Base-by-base conservation (phyloP, 2,888 invertebrate genomes). In the Cryptocheilus praepositus region DNA sequence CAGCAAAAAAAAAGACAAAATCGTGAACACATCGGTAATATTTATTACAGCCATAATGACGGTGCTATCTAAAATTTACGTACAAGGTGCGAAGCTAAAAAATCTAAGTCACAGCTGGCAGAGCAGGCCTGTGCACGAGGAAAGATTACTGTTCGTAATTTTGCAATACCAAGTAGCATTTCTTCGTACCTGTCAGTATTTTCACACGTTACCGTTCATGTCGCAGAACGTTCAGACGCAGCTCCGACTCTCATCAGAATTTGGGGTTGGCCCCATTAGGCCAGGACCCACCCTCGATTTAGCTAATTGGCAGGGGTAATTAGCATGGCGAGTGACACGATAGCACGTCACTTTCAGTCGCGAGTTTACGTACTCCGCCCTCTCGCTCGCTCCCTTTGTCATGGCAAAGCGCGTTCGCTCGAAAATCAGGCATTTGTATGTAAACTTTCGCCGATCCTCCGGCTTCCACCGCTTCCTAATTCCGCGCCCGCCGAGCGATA, bases 341-440 rank as follows among this genome's bases (percentile, higher is more conserved):
- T 82, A 80, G 74, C 80, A 70, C 76, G 81, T 83, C 81, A 81
- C 81, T 80, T 77, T 78, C 81, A 77, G 76, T 66, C 68, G 71
- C 51, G 56, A 64, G 61, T 58, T 36, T 36, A 36, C 36, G 36
- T 36, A 46, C 45, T 58, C 22, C 36, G 59, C 18, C 54, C 52
- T 43, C 57, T 51, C 18, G 8, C 49, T 49, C 49, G 15, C 36
- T 3, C 21, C 44, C 56, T 44, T 19, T 43, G 15, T 61, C 56
- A 64, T 13, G 25, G 61, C 58, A 55, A 67, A 60, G 60, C 54
- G 62, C 69, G 65, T 73, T 75, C 67, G 71, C 73, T 72, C 72
- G 61, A 67, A 83, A 84, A 85, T 85, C 78, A 79, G 81, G 67
- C 85, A 86, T 86, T 86, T 81, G 84, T 83, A 86, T 86, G 86